Base-by-base conservation (phyloP, 2,888 invertebrate species). In the Lissocephala sabroskyi region DNA sequence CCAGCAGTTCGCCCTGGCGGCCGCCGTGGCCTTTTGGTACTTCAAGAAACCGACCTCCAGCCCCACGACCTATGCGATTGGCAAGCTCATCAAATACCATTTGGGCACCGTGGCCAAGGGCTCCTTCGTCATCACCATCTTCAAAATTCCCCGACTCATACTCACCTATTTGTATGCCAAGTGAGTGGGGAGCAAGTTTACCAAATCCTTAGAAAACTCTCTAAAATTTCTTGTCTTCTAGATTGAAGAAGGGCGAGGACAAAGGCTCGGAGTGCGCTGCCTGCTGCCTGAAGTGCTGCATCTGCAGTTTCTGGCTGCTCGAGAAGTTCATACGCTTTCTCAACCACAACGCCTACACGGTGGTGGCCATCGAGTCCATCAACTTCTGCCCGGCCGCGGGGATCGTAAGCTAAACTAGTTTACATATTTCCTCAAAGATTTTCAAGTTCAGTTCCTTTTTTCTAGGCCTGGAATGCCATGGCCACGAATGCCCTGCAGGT, bases 21-120 rank as follows among this genome's bases (percentile, higher is more conserved):
- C 96, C 9, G 91, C 97, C 14, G 96, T 97, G 1, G 94, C 96
- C 0, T 92, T 91, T 73, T 98, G 97, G 97, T 97, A 96, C 84
- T 97, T 98, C 67, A 90, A 90, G 73, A 91, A 92, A 26, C 90
- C 90, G 46, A 89, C 91, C 56, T 88, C 90, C 18, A 88, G 90
- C 0, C 93, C 93, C 1, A 83, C 83, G 1, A 45, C 74, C 41
- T 84, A 83, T 56, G 83, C 83, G 2, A 90, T 93, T 65, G 89
- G 91, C 42, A 93, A 93, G 74, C 85, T 95, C 19, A 76, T 93
- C 4, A 92, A 92, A 78, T 98, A 96, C 80, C 97, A 98, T 84
- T 86, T 97, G 73, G 98, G 98, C 10, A 96, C 98, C 0, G 91
- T 97, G 3, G 98, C 97, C 0, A 93, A 97, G 75, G 98, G 98